Base-by-base conservation (phyloP, 1,140 invertebrate species). In the Fopius arisanus region DNA sequence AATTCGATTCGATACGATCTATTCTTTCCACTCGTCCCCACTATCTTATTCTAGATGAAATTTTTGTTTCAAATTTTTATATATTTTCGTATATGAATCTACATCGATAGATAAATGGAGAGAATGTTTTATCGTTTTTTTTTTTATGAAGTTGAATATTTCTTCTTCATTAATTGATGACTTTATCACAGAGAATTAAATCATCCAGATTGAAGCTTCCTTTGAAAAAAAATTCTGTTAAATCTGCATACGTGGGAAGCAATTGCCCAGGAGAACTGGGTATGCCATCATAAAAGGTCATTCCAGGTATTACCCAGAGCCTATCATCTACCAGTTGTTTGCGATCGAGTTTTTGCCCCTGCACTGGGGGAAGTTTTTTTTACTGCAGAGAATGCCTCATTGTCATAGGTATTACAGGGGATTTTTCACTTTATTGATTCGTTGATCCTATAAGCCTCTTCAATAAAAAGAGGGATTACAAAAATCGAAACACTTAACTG, bases 291-390 rank as follows among this genome's bases (percentile, higher is more conserved):
- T 59, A 59, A 59, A 59, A 59, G 54, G 5, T 59, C 54, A 59
- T 59, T 59, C 54, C 54, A 59, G 54, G 54, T 59, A 59, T 59
- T 59, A 59, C 54, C 54, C 10, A 19, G 23, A 59, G 14, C 54
- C 43, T 19, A 48, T 48, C 54, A 59, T 59, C 23, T 23, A 59
- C 54, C n/a, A 48, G 43, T 59, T 59, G 54, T 59, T 26, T 9
- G 19, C 54, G 23, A 26, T 23, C 23, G 54, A 26, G 54, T 59
- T 26, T 28, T 26, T 14, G 3, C 23, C 23, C 23, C 7, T 10
- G 19, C 21, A 1, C n/a, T 3, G 23, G 19, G 54, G 54, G 4
- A 59, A 59, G 14, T 23, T 59, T 59, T 59, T 59, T 59, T 26
- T 2, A 59, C 26, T 28, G 54, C 3, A 23, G 54, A 59, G 54